Conservation (phyloP, 2,797 vertebrate genomes). For the Simalia tracyae region DNA sequence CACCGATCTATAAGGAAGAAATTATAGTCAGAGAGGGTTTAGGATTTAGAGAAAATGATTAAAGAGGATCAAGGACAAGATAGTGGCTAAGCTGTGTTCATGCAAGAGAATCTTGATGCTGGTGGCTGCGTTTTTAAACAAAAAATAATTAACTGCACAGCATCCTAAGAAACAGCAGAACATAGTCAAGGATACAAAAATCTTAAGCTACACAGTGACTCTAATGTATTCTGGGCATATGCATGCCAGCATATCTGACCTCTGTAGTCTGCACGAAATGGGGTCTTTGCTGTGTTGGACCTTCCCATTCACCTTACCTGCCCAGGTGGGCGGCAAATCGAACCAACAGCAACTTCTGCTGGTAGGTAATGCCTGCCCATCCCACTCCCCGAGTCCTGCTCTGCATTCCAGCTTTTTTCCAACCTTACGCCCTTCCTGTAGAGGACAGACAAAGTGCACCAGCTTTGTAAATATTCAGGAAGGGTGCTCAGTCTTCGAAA, state of each 20-base stretch:
- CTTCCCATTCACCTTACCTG: not conserved
- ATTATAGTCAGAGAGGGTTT: not conserved
- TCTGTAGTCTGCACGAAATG: not conserved
- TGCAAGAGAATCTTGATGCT: not conserved
- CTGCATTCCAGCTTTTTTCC: not conserved
- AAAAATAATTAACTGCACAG: not conserved
- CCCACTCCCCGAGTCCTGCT: too few relatives aligned
- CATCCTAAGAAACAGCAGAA: not conserved
- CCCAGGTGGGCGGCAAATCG: not conserved
- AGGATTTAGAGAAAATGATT: not conserved
- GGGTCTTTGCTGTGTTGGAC: not conserved
- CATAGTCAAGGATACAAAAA: not conserved
- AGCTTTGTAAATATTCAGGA: not conserved
- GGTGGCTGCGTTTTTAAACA: not conserved
- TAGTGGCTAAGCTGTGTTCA: not conserved
- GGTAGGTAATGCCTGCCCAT: not conserved
- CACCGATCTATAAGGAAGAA: not conserved
- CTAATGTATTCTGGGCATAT: not conserved
- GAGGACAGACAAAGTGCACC: not conserved
- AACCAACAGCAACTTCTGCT: not conserved
- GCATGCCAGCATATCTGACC: too few relatives aligned
- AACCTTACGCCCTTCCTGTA: accelerated
- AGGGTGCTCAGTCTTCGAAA: constrained; percentile 15
- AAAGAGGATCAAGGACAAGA: constrained; percentile 1
- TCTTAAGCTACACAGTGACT: not conserved